Evolutionary conservation across 2,888 invertebrate genomes (phyloP), one percentile per base, ranked within the genome.

Genomic region (Frankliniella intonsa): DNA sequence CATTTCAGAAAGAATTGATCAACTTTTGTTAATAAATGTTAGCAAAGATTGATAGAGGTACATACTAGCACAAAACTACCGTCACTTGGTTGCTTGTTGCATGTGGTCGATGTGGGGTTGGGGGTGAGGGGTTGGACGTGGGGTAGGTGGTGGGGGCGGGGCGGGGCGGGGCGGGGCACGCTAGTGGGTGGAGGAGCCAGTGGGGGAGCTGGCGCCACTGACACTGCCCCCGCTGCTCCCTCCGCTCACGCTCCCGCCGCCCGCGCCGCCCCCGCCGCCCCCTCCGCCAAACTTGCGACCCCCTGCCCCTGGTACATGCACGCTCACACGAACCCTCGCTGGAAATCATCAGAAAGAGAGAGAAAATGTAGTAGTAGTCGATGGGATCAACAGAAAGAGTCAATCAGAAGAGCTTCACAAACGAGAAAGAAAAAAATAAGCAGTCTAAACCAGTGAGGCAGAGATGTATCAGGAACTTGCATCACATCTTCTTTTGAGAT

Each of bases 251-350:
- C 69, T 76, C 22, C 69, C 69, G 25, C 69, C 69, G 14, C 55
- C 55, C 55, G 38, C 38, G 38, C 38, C 38, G 38, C 55, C 55
- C 19, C 3, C 55, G 14, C 55, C 55, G n/a, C 69, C 69, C 69
- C 69, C 69, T 2, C 69, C 69, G 69, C 69, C 69, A 76, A 76
- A 76, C 69, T 76, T 76, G 69, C 25, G 69, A 8, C 69, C 69
- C 69, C 69, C 69, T 76, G 69, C 69, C 69, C 69, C 69, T 91
- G 94, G 93, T 92, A 94, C 94, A 94, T 94, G 94, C 93, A 94
- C 93, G 92, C 94, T 94, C 92, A 94, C 93, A 92, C 94, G 93
- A 92, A 94, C 94, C 92, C 94, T 93, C 92, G 94, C 94, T 95
- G 94, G 93, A 94, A 94, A 92, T 93, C 83, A 81, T 80, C 51